These are phyloP conservation scores for Cynodonichthys magdalenae DNA, from an alignment of 2,797 vertebrate species.

Conservation along the genomic window DNA sequence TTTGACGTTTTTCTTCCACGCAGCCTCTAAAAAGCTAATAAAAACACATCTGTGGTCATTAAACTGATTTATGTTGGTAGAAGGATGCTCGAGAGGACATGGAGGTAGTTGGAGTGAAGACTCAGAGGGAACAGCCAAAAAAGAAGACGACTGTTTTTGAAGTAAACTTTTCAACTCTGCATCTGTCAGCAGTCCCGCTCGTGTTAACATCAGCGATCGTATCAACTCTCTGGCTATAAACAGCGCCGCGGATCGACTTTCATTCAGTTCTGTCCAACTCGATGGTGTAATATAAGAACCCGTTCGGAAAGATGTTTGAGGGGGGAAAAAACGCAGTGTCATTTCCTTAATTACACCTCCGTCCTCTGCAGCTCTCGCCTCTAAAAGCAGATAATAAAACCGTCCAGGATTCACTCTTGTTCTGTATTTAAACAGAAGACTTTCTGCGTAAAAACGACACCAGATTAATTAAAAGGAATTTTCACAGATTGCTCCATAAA, in stretches of 20 bases:
- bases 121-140: too few relatives aligned
- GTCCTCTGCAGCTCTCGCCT: slow-evolving; percentile 34
- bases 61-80: too few relatives aligned
- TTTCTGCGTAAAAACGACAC: slow-evolving; percentile 43
- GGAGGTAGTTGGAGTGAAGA: too few relatives aligned
- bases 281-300: slow-evolving; percentile 24
- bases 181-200: slow-evolving; percentile 30
- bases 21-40: background rate
- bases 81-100: too few relatives aligned
- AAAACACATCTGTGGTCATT: too few relatives aligned
- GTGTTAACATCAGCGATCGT: slow-evolving; percentile 59
- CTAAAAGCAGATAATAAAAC: slow-evolving; percentile 52
- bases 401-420: slow-evolving; percentile 38
- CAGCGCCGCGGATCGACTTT: slow-evolving; percentile 53
- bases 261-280: slow-evolving; percentile 49
- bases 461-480: slow-evolving; percentile 66
- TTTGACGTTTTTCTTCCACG: slow-evolving; percentile 1
- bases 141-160: too few relatives aligned
- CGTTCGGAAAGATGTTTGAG: slow-evolving; percentile 29
- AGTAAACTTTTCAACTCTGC: background rate
- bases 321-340: slow-evolving; percentile 37
- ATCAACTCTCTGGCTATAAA: slow-evolving; percentile 44
- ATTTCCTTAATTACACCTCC: slow-evolving; percentile 60
- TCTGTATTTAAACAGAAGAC: slow-evolving; percentile 42
- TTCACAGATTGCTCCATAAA: slow-evolving; percentile 64